A percentile compares a stretch with the other conserved stretches of the same genome.
These are phyloP conservation scores for Peromyscus polionotus DNA, from an alignment of 2,113 vertebrate genomes.

Conservation along the genomic window DNA sequence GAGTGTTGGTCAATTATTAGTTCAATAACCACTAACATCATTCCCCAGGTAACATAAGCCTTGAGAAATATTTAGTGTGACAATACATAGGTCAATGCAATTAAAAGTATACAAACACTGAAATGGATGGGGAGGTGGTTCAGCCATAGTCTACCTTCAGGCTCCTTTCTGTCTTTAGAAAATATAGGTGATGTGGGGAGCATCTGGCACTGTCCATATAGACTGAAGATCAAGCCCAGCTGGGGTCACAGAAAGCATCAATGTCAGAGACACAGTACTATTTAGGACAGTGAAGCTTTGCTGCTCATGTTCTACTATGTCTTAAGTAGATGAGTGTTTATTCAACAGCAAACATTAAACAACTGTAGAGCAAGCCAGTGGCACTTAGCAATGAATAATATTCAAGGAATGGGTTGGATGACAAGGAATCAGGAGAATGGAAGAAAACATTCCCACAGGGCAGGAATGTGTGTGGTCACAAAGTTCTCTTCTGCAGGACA, in stretches of 20 bases:
- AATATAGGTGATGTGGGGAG: background rate
- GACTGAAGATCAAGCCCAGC: background rate
- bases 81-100: background rate
- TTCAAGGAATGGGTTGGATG: background rate
- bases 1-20: background rate
- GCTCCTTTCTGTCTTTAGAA: background rate
- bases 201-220: background rate
- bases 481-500: background rate
- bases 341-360: background rate
- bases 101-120: background rate
- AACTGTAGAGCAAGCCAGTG: background rate
- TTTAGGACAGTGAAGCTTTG: rapidly evolving
- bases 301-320: background rate
- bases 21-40: rapidly evolving
- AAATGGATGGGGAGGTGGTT: background rate
- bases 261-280: background rate
- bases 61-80: background rate
- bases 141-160: background rate
- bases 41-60: background rate
- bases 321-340: background rate
- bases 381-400: background rate
- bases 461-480: too few relatives aligned
- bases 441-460: background rate
- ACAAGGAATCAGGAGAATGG: background rate
- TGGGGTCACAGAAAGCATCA: background rate